phyloP scores from a whole-genome alignment of 2,888 invertebrate species.

The Diaprepes abbreviatus region DNA sequence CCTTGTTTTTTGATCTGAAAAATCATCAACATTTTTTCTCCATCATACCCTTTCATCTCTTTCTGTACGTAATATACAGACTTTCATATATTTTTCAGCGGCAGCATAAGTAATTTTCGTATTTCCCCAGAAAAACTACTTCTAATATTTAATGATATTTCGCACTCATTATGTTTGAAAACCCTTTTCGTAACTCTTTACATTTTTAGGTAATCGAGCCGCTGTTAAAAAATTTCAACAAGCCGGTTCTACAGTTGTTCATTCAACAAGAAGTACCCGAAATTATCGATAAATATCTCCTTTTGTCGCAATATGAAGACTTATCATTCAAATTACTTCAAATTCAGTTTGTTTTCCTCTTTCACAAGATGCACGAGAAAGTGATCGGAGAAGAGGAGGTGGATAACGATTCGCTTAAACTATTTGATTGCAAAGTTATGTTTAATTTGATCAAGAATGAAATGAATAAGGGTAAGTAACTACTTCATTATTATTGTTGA shows the following conservation, averaged over 20 bases:
- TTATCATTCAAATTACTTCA: slow-evolving; percentile 38
- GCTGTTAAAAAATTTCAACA: slow-evolving; percentile 18
- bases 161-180: no score
- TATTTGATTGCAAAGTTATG: slow-evolving; percentile 23
- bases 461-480: slow-evolving; percentile 42
- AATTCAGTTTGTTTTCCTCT: slow-evolving; percentile 31
- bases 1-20: no score
- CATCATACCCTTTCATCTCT: no score
- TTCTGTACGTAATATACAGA: no score
- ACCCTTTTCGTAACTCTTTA: no score
- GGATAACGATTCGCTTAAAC: slow-evolving; percentile 6
- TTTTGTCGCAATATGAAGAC: slow-evolving; percentile 36
- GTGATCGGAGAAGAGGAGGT: neutral
- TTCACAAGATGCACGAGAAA: slow-evolving; percentile 19
- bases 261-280: slow-evolving; percentile 13
- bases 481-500: no score
- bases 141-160: no score
- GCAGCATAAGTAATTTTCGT: no score
- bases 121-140: no score
- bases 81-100: no score
- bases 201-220: slow-evolving; percentile 33
- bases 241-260: slow-evolving; percentile 19
- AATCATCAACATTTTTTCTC: no score
- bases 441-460: slow-evolving; percentile 32
- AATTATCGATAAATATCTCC: slow-evolving; percentile 11